Percentiles rank a stretch among this genome's conserved stretches.
Evolutionary conservation across 2,113 vertebrate genomes (phyloP).

Genomic region (Recurvirostra avosetta): DNA sequence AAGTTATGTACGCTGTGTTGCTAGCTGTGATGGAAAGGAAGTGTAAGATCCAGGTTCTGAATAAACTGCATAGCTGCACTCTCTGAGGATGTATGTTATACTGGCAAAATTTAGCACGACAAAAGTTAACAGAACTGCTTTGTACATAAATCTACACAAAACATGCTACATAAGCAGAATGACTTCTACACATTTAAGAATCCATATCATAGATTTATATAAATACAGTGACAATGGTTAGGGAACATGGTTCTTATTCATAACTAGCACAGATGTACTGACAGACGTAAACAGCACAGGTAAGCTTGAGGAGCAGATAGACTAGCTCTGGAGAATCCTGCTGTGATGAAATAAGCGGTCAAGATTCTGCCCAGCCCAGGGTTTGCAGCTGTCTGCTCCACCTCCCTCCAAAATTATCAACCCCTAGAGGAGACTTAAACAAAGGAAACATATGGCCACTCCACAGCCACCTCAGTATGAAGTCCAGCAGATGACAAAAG

Average conservation of each 20-base stretch:
- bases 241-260: background rate
- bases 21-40: background rate
- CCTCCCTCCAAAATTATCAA: background rate
- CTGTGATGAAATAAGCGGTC: background rate
- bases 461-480: background rate
- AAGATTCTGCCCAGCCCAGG: background rate
- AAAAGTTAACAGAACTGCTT: background rate
- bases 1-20: background rate
- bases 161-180: background rate
- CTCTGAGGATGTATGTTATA: background rate
- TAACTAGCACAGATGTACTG: background rate
- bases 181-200: background rate
- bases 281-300: background rate
- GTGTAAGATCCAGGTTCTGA: background rate
- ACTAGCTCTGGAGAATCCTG: background rate
- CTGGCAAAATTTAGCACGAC: background rate
- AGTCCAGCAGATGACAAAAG: background rate
- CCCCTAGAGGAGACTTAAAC: background rate
- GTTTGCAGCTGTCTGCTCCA: background rate
- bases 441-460: background rate
- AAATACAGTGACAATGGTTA: background rate
- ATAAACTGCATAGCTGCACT: background rate
- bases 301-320: background rate
- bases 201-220: background rate
- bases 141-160: background rate